Conservation (phyloP, 2,113 vertebrate species). For the Motacilla alba region DNA sequence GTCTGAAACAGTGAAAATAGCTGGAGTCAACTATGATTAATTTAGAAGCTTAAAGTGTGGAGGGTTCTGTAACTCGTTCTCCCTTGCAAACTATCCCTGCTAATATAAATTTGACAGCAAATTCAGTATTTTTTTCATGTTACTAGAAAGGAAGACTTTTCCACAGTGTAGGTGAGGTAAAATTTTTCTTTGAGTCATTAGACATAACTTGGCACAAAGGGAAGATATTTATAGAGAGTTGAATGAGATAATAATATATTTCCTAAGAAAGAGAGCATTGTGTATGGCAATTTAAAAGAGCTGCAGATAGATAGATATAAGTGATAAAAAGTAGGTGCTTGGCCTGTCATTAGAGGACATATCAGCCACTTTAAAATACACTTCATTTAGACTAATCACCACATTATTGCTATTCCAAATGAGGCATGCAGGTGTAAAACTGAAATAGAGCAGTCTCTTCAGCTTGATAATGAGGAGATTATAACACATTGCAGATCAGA, state of each 20-base stretch:
- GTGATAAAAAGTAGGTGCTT: background rate
- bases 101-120: background rate
- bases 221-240: background rate
- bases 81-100: background rate
- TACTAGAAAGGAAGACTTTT: constrained; percentile 1
- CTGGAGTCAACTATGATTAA: background rate
- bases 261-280: background rate
- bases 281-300: background rate
- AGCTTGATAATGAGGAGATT: background rate
- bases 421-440: background rate
- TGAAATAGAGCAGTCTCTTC: background rate
- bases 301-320: background rate
- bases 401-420: background rate
- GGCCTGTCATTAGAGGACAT: background rate
- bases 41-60: background rate
- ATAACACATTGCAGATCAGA: background rate
- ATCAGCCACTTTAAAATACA: background rate
- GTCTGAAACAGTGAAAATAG: background rate
- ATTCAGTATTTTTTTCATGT: background rate
- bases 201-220: background rate
- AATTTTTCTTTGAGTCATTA: background rate
- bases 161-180: background rate
- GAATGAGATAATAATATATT: background rate
- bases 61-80: background rate
- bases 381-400: background rate